Conservation (phyloP, 92 coral and sea anemone species). For the Porites cylindrica region DNA sequence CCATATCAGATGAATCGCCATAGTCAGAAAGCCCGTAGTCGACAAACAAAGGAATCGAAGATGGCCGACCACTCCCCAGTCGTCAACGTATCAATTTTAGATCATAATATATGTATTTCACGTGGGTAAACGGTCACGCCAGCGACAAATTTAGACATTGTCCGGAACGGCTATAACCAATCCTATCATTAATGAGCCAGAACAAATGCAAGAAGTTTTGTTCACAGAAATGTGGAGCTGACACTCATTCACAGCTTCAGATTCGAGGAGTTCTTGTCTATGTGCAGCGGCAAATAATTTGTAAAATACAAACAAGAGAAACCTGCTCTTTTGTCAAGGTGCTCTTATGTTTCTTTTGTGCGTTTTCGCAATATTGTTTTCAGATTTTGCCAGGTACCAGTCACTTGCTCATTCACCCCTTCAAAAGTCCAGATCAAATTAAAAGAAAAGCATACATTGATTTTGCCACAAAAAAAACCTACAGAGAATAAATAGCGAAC, state of each 20-base stretch:
- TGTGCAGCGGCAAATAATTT: neutral
- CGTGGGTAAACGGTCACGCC: constrained; percentile 23
- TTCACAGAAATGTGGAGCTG: neutral
- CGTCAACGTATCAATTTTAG: constrained; percentile 44
- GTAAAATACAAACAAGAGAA: neutral
- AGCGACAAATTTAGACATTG: constrained; percentile 28
- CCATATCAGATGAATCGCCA: neutral
- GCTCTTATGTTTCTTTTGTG: constrained; percentile 18
- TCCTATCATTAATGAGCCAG: neutral
- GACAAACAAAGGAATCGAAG: constrained; percentile 32
- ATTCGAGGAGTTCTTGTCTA: constrained; percentile 1
- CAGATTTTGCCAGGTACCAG: constrained; percentile 42
- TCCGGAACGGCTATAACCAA: neutral
- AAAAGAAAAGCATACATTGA: neutral
- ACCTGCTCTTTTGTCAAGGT: constrained; percentile 37
- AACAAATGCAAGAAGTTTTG: neutral
- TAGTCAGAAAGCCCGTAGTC: neutral
- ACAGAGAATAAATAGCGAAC: neutral
- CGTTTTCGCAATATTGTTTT: neutral
- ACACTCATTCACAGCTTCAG: neutral
- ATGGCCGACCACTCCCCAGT: constrained; percentile 45
- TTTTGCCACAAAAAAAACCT: too few relatives aligned
- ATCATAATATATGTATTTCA: constrained; percentile 46
- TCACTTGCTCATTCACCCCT: neutral
- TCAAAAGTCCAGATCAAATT: neutral